These are phyloP conservation scores for Venustaconcha ellipsiformis DNA, from an alignment of 1,140 invertebrate species.

Conservation along the genomic window DNA sequence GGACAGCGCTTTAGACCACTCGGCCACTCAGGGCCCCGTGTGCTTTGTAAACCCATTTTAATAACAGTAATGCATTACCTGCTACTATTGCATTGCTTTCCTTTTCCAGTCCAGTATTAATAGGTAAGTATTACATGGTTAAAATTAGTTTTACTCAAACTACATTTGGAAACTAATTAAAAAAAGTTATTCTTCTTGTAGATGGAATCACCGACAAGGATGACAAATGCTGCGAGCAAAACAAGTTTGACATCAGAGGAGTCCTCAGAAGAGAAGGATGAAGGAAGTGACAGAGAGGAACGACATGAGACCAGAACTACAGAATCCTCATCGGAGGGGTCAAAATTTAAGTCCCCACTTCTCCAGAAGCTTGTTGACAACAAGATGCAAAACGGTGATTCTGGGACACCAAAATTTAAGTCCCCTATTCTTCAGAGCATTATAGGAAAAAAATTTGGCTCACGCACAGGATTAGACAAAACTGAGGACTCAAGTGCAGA, in stretches of 20 bases:
- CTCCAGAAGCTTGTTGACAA: slow-evolving; percentile 56
- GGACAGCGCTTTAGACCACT: no score
- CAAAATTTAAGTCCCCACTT: slow-evolving; percentile 61
- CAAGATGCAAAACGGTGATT: slow-evolving; percentile 37
- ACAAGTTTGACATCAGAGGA: slow-evolving; percentile 23
- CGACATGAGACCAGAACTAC: slow-evolving; percentile 5
- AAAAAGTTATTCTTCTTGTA: neutral
- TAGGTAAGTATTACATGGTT: no score
- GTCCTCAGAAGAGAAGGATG: slow-evolving; percentile 25
- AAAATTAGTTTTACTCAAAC: no score
- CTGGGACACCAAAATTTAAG: slow-evolving; percentile 32
- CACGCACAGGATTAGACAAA: no score
- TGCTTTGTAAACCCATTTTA: no score
- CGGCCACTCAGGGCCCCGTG: no score
- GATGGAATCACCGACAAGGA: slow-evolving; percentile 27
- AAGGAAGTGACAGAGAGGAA: slow-evolving; percentile 18
- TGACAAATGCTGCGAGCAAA: slow-evolving; percentile 21
- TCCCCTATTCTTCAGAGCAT: slow-evolving; percentile 32
- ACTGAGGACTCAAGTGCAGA: no score
- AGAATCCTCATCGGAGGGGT: slow-evolving; percentile 31
- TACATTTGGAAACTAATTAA: no score
- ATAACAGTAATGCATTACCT: no score
- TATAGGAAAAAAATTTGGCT: slow-evolving; percentile 22
- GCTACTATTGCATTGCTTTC: no score
- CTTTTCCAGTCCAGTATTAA: no score